Conservation (phyloP, 2,888 invertebrate species). For the Petrolisthes cinctipes region DNA sequence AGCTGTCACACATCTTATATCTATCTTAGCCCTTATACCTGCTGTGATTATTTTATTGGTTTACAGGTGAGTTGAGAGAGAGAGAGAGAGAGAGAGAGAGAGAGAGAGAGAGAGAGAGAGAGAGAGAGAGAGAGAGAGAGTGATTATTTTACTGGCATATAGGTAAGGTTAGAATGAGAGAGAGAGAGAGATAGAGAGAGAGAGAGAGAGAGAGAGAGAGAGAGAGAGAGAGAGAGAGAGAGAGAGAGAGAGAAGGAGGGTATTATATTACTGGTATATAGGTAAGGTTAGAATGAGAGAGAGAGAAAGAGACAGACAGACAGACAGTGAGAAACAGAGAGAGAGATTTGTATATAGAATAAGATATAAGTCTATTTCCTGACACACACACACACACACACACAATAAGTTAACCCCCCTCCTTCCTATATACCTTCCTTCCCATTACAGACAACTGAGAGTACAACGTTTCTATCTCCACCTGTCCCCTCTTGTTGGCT, state of each 20-base stretch:
- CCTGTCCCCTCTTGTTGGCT: slow-evolving; percentile 76
- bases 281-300: no score
- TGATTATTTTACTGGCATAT: no score
- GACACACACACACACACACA: not conserved
- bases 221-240: not conserved
- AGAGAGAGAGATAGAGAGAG: no score
- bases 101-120: not conserved
- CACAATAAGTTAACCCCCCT: not conserved
- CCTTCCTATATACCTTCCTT: not conserved
- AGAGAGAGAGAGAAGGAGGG: no score
- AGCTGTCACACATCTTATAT: slow-evolving; percentile 73
- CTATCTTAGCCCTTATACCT: slow-evolving; percentile 74
- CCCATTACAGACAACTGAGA: slow-evolving; percentile 71
- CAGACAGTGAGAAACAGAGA: no score
- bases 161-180: no score
- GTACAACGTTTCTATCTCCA: slow-evolving; percentile 75
- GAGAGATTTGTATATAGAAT: no score
- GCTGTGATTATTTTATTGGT: slow-evolving; percentile 75
- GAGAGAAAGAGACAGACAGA: no score
- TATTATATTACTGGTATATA: no score
- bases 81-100: not conserved
- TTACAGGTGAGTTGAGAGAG: slow-evolving; percentile 68
- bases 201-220: no score
- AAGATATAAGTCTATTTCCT: not conserved
- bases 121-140: no score